phyloP scores from a whole-genome alignment of 2,797 vertebrate species.

The Scarus forsteni region DNA sequence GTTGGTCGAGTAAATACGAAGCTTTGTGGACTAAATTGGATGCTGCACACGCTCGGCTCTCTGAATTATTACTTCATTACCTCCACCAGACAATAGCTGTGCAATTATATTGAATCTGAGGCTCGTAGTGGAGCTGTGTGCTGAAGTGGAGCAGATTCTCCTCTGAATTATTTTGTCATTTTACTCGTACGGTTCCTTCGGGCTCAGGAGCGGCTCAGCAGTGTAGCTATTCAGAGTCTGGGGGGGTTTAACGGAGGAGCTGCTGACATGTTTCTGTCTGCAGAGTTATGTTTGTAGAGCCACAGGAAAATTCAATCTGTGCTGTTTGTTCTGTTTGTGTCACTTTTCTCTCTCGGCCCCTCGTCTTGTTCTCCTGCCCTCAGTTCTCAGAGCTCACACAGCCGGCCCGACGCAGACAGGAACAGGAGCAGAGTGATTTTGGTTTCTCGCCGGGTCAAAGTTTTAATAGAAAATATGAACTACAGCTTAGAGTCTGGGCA shows the following conservation, averaged over 20 bases:
- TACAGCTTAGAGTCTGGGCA: neutral
- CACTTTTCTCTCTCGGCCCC: neutral
- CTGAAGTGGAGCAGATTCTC: neutral
- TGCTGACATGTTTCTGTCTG: constrained; percentile 29
- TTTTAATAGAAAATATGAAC: neutral
- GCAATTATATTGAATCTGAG: neutral
- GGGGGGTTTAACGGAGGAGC: constrained; percentile 7
- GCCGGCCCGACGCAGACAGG: neutral
- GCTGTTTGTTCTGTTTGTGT: neutral
- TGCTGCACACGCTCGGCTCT: neutral
- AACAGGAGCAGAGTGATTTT: neutral
- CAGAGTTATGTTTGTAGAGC: constrained; percentile 17
- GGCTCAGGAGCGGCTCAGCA: constrained; percentile 4
- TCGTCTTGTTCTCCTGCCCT: neutral
- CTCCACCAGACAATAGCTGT: neutral
- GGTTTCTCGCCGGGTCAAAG: neutral
- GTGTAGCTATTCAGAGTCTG: constrained; percentile 22
- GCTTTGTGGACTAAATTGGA: neutral
- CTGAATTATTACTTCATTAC: neutral
- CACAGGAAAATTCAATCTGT: constrained; percentile 26
- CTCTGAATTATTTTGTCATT: constrained; percentile 15
- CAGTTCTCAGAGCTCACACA: neutral
- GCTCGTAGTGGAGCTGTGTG: neutral
- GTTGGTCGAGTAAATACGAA: neutral
- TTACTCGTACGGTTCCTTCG: neutral